phyloP scores from a whole-genome alignment of 2,113 vertebrate species.

The Campylorhamphus procurvoides region DNA sequence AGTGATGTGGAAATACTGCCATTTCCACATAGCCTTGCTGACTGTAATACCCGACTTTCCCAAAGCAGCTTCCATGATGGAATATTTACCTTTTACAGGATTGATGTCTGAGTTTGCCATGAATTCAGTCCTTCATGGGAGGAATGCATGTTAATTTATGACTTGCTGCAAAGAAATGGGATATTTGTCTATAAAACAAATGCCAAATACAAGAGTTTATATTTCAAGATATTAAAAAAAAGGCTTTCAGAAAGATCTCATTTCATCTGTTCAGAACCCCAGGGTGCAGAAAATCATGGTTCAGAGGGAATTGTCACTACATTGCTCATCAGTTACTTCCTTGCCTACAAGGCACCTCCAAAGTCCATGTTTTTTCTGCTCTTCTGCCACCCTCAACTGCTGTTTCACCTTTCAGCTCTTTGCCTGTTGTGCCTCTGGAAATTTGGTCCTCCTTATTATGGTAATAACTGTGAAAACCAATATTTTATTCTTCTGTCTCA shows the following conservation, averaged over 20 bases:
- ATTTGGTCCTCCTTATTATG: neutral
- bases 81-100: neutral
- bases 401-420: neutral
- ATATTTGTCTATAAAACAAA: neutral
- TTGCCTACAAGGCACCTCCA: accelerated
- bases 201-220: neutral
- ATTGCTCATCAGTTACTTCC: neutral
- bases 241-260: neutral
- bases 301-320: neutral
- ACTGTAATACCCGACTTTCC: neutral
- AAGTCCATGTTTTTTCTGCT: neutral
- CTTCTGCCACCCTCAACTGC: neutral
- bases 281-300: neutral
- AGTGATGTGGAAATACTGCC: neutral
- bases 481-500: neutral
- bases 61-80: neutral
- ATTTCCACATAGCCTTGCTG: neutral
- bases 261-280: neutral
- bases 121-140: neutral
- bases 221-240: neutral
- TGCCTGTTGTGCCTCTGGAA: neutral
- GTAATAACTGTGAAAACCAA: neutral
- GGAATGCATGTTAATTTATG: neutral
- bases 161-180: neutral
- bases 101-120: neutral